phyloP scores from a whole-genome alignment of 2,888 invertebrate genomes.

The Lasioglossum zephyrum region DNA sequence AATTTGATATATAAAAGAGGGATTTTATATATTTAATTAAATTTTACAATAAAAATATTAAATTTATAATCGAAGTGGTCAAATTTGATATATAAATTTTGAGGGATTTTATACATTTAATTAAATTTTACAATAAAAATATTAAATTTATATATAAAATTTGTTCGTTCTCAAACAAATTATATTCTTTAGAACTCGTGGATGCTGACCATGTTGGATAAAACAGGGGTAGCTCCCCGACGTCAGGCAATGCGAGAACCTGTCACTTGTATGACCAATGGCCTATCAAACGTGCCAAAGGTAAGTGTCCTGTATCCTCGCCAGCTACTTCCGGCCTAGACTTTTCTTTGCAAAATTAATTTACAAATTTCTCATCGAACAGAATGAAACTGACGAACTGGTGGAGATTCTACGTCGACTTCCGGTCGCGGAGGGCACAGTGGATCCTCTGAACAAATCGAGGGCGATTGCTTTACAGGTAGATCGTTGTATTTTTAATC shows the following conservation, averaged over 20 bases:
- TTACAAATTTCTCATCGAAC: neutral
- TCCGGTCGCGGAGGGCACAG: constrained; percentile 49
- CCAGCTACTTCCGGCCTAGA: neutral
- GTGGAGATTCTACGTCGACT: constrained; percentile 43
- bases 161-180: too few species aligned
- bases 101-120: too few species aligned
- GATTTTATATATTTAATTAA: too few species aligned
- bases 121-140: too few species aligned
- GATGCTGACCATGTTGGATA: constrained; percentile 42
- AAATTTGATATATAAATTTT: too few species aligned
- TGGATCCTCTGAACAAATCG: neutral
- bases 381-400: constrained; percentile 48
- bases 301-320: neutral
- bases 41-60: too few species aligned
- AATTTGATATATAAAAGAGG: too few species aligned
- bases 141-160: too few species aligned
- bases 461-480: constrained; percentile 44
- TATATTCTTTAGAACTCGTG: constrained; percentile 44
- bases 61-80: too few species aligned
- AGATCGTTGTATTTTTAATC: constrained; percentile 2
- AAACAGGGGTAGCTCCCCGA: neutral
- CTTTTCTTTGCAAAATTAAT: neutral
- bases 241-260: neutral
- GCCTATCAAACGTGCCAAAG: neutral
- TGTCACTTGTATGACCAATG: neutral